Conservation (phyloP, 2,797 vertebrate genomes). For the Myotis planiceps region DNA sequence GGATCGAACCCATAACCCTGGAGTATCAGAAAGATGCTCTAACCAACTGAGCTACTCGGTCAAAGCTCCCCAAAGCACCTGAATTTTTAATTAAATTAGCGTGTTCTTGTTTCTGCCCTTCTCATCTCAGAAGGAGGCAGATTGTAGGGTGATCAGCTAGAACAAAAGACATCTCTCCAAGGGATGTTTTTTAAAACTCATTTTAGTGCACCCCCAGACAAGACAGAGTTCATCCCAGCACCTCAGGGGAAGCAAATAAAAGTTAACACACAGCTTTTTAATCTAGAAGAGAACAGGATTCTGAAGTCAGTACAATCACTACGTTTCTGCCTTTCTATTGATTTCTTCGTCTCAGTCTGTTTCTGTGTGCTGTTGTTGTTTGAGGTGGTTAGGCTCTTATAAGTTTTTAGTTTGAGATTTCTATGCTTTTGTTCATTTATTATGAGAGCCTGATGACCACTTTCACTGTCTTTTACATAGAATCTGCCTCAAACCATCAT, state of each 20-base stretch:
- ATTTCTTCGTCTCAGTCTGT: not conserved
- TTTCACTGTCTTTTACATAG: not conserved
- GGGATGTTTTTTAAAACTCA: not conserved
- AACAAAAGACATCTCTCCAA: not conserved
- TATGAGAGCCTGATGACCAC: not conserved
- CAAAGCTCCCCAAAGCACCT: not conserved
- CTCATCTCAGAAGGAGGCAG: not conserved
- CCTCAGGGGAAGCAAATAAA: not conserved
- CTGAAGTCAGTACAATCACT: not conserved
- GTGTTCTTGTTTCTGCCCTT: not conserved
- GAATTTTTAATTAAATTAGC: not conserved
- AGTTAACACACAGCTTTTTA: not conserved
- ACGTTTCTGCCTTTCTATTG: not conserved
- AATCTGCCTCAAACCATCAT: not conserved
- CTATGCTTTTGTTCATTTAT: not conserved
- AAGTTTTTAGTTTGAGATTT: slow-evolving; percentile 7
- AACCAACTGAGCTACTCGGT: not conserved
- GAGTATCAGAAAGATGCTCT: not conserved
- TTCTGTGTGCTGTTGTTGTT: not conserved
- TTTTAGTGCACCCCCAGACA: not conserved
- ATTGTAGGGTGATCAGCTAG: not conserved
- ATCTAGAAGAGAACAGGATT: not conserved
- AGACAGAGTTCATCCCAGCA: not conserved
- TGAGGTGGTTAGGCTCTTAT: not conserved
- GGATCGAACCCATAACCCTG: not conserved